phyloP scores from a whole-genome alignment of 2,888 invertebrate genomes.

The Rotaria macrura region DNA sequence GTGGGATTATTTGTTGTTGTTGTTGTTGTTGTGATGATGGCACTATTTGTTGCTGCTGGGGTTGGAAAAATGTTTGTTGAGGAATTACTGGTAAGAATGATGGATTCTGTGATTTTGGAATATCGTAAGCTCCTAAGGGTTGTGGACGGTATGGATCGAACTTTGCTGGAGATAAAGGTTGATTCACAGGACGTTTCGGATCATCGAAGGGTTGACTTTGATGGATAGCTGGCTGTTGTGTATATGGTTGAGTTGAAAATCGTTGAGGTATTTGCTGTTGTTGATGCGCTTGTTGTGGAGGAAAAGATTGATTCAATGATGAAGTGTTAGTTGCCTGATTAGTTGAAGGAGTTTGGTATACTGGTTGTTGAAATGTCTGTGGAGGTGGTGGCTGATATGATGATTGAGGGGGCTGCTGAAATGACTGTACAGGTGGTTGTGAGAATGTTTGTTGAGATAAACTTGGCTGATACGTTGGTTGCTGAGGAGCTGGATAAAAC shows the following conservation, averaged over 20 bases:
- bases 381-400: constrained; percentile 30
- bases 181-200: neutral
- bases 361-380: neutral
- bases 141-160: constrained; percentile 3
- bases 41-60: neutral
- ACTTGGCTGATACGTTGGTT: constrained; percentile 29
- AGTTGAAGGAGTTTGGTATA: neutral
- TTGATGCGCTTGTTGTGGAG: neutral
- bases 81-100: neutral
- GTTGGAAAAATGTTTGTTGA: neutral
- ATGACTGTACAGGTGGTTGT: neutral
- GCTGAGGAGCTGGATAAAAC: neutral
- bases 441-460: constrained; percentile 14
- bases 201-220: neutral
- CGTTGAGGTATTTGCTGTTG: neutral
- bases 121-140: neutral
- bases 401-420: constrained; percentile 31
- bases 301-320: constrained; percentile 17
- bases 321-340: neutral
- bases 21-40: neutral
- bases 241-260: neutral
- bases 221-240: neutral
- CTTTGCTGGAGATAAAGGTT: neutral
- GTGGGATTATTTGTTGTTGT: neutral
- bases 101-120: neutral